Evolutionary conservation across 2,888 invertebrate genomes (phyloP).

Genomic region (Choreutis nemorana): DNA sequence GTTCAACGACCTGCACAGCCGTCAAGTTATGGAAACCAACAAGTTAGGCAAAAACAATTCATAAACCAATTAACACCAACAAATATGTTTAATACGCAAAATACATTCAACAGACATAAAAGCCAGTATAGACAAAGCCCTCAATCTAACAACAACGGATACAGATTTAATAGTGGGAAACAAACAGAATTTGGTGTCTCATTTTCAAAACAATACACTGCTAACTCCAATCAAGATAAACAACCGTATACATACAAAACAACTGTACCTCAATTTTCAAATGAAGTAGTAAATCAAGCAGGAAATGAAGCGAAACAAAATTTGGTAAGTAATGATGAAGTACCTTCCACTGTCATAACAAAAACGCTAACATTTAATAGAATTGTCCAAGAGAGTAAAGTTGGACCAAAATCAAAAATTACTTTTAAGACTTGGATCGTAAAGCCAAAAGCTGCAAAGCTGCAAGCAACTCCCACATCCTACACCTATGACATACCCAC

Average conservation of each 20-base stretch:
- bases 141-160: constrained; percentile 22
- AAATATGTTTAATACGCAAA: constrained; percentile 16
- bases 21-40: constrained; percentile 13
- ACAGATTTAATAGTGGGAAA: constrained; percentile 23
- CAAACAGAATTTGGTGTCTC: constrained; percentile 21
- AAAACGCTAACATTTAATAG: constrained; percentile 45
- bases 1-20: constrained; percentile 20
- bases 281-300: constrained; percentile 21
- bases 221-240: constrained; percentile 22
- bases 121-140: constrained; percentile 21
- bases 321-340: constrained; percentile 42
- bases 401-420: constrained; percentile 35
- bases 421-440: constrained; percentile 56
- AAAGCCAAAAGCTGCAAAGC: constrained; percentile 37
- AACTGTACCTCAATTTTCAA: constrained; percentile 20
- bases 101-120: constrained; percentile 16
- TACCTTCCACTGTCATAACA: constrained; percentile 37
- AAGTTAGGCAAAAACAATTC: constrained; percentile 22
- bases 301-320: constrained; percentile 39
- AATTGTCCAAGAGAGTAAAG: constrained; percentile 35
- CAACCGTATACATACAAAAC: constrained; percentile 28
- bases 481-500: constrained; percentile 32
- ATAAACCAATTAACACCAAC: constrained; percentile 14
- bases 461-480: constrained; percentile 31
- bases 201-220: constrained; percentile 24